phyloP scores from a whole-genome alignment of 2,113 vertebrate species.

The Coracopsis vasa region DNA sequence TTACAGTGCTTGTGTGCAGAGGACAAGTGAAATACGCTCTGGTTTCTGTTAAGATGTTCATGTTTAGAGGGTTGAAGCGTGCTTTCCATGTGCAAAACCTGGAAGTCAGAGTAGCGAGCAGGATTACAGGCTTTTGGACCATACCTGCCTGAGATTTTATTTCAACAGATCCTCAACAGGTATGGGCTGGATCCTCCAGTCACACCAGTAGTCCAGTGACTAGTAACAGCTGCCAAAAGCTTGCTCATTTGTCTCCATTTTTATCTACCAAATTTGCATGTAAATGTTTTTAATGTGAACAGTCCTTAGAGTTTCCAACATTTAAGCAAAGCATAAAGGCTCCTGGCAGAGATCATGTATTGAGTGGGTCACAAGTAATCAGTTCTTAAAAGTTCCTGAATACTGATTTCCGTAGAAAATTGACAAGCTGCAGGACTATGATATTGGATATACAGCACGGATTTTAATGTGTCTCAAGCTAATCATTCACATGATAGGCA shows the following conservation, averaged over 20 bases:
- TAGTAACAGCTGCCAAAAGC: not conserved
- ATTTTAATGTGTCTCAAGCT: not conserved
- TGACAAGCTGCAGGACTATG: not conserved
- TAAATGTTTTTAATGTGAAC: not conserved
- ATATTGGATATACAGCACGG: not conserved
- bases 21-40: fast-evolving
- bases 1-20: not conserved
- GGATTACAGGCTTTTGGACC: not conserved
- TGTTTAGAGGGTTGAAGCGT: fast-evolving
- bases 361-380: slow-evolving; percentile 19
- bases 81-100: not conserved
- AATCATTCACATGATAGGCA: not conserved
- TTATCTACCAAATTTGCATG: not conserved
- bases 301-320: not conserved
- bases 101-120: not conserved
- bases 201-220: fast-evolving
- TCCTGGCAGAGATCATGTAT: not conserved
- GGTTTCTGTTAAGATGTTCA: not conserved
- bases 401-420: not conserved
- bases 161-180: not conserved
- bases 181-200: not conserved
- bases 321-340: not conserved
- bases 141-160: not conserved
- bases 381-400: not conserved
- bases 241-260: not conserved